Evolutionary conservation across 2,797 vertebrate genomes (phyloP), one percentile per base, ranked within the genome.

Genomic region (Poeciliopsis turneri): DNA sequence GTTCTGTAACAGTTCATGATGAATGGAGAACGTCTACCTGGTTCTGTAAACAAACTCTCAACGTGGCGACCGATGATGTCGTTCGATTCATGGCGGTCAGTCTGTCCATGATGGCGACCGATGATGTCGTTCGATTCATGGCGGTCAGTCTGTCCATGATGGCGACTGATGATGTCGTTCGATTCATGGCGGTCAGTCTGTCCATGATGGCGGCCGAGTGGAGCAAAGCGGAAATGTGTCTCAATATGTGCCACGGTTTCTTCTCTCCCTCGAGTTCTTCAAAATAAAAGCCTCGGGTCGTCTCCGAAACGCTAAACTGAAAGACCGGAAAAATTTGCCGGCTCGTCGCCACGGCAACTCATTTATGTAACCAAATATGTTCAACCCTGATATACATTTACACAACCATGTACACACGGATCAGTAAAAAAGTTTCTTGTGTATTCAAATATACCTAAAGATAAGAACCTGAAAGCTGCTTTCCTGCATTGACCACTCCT

Each of bases 321-420:
- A 91, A 80, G 78, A 89, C 89, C 89, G 49, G 49, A 51, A 78
- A 84, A 92, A 84, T 84, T 86, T 75, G 90, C 88, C 84, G 72
- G 28, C 82, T 87, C 82, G 81, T 91, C 89, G 89, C 89, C 90
- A 90, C 80, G 83, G 93, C 85, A 91, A 93, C 90, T 95, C 91
- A 89, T 93, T 90, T 89, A 91, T 93, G 91, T 87, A 94, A 94
- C 90, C 92, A 95, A 95, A 95, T 93, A 88, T 88, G 87, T 93
- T 93, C 88, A 95, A 95, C 94, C 95, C 95, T 95, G 95, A 95
- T 95, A 93, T 94, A 95, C 94, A 95, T 93, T 93, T 92, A 94
- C 90, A 94, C 92, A 93, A 94, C 87, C 92, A 93, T 91, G 88
- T 93, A 94, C 91, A 91, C 89, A 94, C 88, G 89, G 85, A 85